Evolutionary conservation across 1,140 invertebrate genomes (phyloP), one percentile per base, ranked within the genome.

Genomic region (Pogonomyrmex barbatus): DNA sequence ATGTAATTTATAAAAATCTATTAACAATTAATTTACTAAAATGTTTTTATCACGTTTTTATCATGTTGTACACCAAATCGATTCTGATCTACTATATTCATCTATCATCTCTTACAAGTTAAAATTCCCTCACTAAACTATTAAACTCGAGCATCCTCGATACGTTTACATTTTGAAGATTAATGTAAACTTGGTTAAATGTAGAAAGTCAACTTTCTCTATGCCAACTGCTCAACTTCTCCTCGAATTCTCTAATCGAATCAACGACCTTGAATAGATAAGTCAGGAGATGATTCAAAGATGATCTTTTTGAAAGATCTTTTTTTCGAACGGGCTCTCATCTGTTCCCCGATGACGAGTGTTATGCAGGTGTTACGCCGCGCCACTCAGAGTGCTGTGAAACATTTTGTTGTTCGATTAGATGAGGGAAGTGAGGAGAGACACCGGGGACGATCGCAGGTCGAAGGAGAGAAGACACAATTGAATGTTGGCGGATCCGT

Each of bases 401-500:
- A 63, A 84, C 50, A 60, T 81, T 75, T 71, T 60, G 77, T 63
- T 63, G 54, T 67, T 71, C 86, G 79, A 67, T 84, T 71, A 87
- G 75, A 70, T 17, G 17, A 60, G 47, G 33, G 30, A 24, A 65
- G 52, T 14, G 71, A 83, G 54, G 52, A 63, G 52, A 63, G 77
- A 39, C 50, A 47, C 4, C 17, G 9, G 52, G 56, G 12, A 81
- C 63, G 83, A 81, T 76, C 81, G 85, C 87, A 87, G 63, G 62
- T 65, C 58, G 67, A 47, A 85, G 81, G 47, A 62, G 87, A 87
- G 86, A 87, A 84, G 87, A 89, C 76, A 91, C 91, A 92, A 92
- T 92, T 93, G 93, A 92, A 93, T 92, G 92, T 92, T 92, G 92
- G 92, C 88, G 91, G 84, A 86, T 71, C 79, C 91, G 90, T 92